Evolutionary conservation across 2,113 vertebrate genomes (phyloP), one percentile per base, ranked within the genome.

Genomic region (Orthonyx spaldingii): DNA sequence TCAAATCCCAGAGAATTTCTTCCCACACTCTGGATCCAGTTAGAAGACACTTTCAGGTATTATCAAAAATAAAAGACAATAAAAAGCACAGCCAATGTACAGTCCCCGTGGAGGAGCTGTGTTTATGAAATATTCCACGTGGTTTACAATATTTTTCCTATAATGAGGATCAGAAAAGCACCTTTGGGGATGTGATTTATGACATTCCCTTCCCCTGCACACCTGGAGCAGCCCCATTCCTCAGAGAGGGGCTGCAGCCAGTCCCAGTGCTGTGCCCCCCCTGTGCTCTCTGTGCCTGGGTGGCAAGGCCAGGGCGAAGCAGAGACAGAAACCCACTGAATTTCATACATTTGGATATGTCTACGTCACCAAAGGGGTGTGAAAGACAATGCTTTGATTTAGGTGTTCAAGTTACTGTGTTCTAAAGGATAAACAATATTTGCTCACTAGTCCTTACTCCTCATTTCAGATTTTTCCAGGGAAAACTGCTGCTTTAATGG

Each of bases 401-500:
- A 13, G 20, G 4, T 49, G 52, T 39, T 41, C 23, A 11, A 71
- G 55, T 21, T 44, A 5, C 2, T 8, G 6, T 3, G 4, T 49
- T 64, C 41, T 17, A 28, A 59, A 53, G 27, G 10, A 76, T 24
- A 56, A 76, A 61, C 46, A 75, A 3, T 44, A 69, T 71, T 69
- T 92, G 46, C 53, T 72, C 59, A 30, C 71, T 24, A 16, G 16
- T 60, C 33, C 46, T 78, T 53, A 33, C 26, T 46, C 71, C 52
- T 70, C 33, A 14, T 53, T 63, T 65, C 37, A 13, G 49, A 90
- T 53, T 86, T 79, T 96, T 82, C 77, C 64, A 69, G 71, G 63
- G 33, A 87, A 81, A 94, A 83, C 55, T 84, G 66, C 90, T 90
- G 84, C 84, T 80, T 82, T 82, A 91, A 80, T 79, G 80, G 82